These are phyloP conservation scores for Ophion costatus DNA, from an alignment of 2,888 invertebrate species.

Conservation along the genomic window DNA sequence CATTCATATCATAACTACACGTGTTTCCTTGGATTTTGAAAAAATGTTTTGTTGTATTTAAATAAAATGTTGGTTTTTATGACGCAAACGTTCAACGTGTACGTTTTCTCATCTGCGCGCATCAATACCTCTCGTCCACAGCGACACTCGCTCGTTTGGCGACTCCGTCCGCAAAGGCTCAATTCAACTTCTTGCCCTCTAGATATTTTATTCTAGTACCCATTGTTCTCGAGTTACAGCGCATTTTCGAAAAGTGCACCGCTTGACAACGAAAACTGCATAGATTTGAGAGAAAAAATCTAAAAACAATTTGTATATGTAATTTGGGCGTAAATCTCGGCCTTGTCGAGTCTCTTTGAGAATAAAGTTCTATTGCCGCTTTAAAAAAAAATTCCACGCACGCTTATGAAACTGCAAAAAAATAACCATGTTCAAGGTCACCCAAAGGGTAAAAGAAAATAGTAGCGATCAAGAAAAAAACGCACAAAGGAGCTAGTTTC, in stretches of 20 bases:
- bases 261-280: not conserved
- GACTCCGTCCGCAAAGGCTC: not conserved
- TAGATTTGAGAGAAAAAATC: no score
- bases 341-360: not conserved
- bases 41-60: no score
- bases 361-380: not conserved
- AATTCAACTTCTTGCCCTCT: not conserved
- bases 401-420: not conserved
- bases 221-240: not conserved
- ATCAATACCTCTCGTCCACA: not conserved
- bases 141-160: not conserved
- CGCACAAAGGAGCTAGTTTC: not conserved
- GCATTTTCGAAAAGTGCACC: not conserved
- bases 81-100: no score
- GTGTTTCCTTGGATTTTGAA: no score
- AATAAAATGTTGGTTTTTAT: no score
- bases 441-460: not conserved
- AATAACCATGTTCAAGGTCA: not conserved
- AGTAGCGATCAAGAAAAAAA: not conserved
- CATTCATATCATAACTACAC: no score
- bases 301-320: not conserved
- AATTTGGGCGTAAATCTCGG: not conserved
- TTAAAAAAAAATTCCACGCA: not conserved
- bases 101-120: not conserved
- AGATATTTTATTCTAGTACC: no score